Evolutionary conservation across 2,113 vertebrate genomes (phyloP).

Genomic region (Otolemur garnettii): DNA sequence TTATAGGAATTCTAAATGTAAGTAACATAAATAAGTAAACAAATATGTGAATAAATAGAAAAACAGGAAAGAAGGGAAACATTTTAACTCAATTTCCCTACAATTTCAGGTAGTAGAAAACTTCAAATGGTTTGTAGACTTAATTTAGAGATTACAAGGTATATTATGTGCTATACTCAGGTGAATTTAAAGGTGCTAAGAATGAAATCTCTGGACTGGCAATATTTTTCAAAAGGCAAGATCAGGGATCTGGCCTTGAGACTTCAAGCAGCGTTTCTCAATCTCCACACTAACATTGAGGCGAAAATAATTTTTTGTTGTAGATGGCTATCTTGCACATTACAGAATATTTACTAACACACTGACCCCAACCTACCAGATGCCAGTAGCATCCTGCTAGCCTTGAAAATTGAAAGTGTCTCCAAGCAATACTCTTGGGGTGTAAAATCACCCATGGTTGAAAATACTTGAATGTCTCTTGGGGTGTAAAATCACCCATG

Average conservation of each 20-base stretch:
- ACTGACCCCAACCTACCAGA: neutral
- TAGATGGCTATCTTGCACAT: neutral
- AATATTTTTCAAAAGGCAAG: neutral
- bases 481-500: neutral
- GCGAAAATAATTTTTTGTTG: neutral
- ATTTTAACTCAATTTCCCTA: neutral
- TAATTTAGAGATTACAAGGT: neutral
- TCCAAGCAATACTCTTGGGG: neutral
- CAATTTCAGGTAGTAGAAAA: neutral
- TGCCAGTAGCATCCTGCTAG: neutral
- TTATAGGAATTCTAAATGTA: neutral
- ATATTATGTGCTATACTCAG: neutral
- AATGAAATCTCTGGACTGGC: neutral
- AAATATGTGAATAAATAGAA: neutral
- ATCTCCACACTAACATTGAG: neutral
- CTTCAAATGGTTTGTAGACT: neutral
- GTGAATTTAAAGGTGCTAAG: neutral
- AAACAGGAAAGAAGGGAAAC: neutral
- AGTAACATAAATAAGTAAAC: constrained; percentile 7
- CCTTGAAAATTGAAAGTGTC: neutral
- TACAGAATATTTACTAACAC: neutral
- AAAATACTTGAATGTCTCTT: neutral
- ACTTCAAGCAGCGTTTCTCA: neutral
- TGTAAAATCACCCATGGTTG: neutral
- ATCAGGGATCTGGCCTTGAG: neutral